These are phyloP conservation scores for Lobophora halterata DNA, from an alignment of 2,888 invertebrate species.

Conservation along the genomic window DNA sequence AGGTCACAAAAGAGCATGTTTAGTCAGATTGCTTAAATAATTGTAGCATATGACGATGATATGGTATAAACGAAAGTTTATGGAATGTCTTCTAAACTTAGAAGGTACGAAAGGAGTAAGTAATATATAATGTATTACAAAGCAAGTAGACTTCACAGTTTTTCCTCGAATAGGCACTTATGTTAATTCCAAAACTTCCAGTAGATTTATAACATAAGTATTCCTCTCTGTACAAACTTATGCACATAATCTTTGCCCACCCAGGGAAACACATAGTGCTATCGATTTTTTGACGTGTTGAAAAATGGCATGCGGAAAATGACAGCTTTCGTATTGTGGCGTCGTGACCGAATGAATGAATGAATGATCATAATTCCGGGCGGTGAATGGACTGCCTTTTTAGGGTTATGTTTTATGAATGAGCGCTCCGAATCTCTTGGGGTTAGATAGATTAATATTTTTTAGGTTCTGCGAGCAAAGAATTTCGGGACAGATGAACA, in stretches of 20 bases:
- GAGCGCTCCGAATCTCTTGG: slow-evolving; percentile 14
- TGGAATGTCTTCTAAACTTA: too few relatives aligned
- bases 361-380: slow-evolving; percentile 25
- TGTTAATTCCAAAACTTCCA: too few relatives aligned
- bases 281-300: slow-evolving; percentile 50
- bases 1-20: too few relatives aligned
- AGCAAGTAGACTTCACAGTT: too few relatives aligned
- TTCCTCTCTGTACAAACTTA: slow-evolving; percentile 22
- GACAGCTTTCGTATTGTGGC: slow-evolving; percentile 42
- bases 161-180: too few relatives aligned
- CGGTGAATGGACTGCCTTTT: slow-evolving; percentile 23
- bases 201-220: not conserved
- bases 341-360: slow-evolving; percentile 23
- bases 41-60: too few relatives aligned
- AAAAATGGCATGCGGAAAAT: slow-evolving; percentile 49
- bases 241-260: slow-evolving; percentile 34
- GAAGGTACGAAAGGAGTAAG: too few relatives aligned
- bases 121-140: too few relatives aligned
- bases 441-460: slow-evolving; percentile 8
- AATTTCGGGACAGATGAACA: not conserved
- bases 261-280: slow-evolving; percentile 35
- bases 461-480: slow-evolving; percentile 4
- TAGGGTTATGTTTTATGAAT: slow-evolving; percentile 25
- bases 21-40: too few relatives aligned
- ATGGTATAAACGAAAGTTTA: too few relatives aligned